Evolutionary conservation across 2,113 vertebrate genomes (phyloP).

Genomic region (Scomber scombrus): DNA sequence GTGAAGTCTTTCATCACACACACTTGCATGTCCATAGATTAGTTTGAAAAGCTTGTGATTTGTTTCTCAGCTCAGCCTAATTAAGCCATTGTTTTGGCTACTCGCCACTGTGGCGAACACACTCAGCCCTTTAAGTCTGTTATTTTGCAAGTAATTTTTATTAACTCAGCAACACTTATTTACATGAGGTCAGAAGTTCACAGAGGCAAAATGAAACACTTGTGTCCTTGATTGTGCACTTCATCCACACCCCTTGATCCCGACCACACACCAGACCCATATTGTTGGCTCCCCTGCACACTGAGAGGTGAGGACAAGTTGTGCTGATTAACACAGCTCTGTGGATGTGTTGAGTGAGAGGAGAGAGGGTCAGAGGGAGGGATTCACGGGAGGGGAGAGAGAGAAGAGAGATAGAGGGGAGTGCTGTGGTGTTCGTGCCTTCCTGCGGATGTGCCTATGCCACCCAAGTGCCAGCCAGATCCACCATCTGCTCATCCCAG

Average conservation of each 20-base stretch:
- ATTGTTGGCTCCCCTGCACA: slow-evolving; percentile 34
- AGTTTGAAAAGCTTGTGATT: slow-evolving; percentile 45
- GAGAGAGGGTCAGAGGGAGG: slow-evolving; percentile 40
- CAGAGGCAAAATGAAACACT: slow-evolving; percentile 19
- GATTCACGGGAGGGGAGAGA: slow-evolving; percentile 43
- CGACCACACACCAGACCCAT: slow-evolving; percentile 23
- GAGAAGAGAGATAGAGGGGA: slow-evolving; percentile 14
- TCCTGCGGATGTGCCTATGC: slow-evolving; percentile 79
- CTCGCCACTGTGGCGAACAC: slow-evolving; percentile 30
- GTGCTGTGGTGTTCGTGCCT: slow-evolving; percentile 66
- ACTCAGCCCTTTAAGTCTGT: slow-evolving; percentile 10
- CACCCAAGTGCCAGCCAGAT: slow-evolving; percentile 76
- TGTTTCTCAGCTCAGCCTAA: slow-evolving; percentile 53
- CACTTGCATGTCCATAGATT: slow-evolving; percentile 25
- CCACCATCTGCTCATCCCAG: slow-evolving; percentile 83
- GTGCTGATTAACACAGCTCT: slow-evolving; percentile 66
- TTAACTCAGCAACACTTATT: slow-evolving; percentile 37
- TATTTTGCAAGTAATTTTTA: slow-evolving; percentile 25
- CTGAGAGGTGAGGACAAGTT: slow-evolving; percentile 67
- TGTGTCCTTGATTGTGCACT: slow-evolving; percentile 49
- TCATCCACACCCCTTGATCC: slow-evolving; percentile 45
- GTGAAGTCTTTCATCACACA: slow-evolving; percentile 26
- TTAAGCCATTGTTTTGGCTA: slow-evolving; percentile 38
- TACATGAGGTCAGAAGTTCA: slow-evolving; percentile 49
- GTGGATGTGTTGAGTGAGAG: slow-evolving; percentile 38